Conservation (phyloP, 2,888 invertebrate genomes). For the Eueremaeus valkanovi region DNA sequence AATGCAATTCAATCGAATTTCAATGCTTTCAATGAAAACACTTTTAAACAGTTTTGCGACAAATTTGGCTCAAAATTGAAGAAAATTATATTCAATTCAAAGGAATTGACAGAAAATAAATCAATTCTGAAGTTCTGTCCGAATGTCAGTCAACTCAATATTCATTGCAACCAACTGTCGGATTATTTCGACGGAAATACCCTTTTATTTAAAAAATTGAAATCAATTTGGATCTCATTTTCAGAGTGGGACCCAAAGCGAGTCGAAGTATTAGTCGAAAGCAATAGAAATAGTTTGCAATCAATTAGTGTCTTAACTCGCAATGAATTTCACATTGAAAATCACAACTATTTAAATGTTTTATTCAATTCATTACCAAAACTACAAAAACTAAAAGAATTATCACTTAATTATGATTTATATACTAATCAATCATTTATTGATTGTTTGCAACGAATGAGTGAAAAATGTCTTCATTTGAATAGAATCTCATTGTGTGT, state of each 20-base stretch:
- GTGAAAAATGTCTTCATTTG: too few relatives aligned
- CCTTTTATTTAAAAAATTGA: neutral
- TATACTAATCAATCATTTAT: too few relatives aligned
- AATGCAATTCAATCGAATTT: neutral
- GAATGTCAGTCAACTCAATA: neutral
- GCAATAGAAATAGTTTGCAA: too few relatives aligned
- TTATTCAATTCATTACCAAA: too few relatives aligned
- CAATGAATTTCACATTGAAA: neutral
- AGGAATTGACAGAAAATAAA: neutral
- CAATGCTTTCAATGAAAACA: neutral
- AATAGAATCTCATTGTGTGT: too few relatives aligned
- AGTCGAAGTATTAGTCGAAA: too few relatives aligned
- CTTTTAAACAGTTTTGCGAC: neutral
- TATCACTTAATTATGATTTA: too few relatives aligned
- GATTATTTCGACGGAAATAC: neutral
- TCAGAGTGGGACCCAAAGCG: too few relatives aligned
- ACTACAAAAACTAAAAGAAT: too few relatives aligned
- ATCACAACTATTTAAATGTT: neutral
- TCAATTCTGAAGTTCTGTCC: neutral
- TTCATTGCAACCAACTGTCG: too few relatives aligned
- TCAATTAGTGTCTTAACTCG: neutral
- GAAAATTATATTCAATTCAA: too few relatives aligned
- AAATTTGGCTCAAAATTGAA: neutral
- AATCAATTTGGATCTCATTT: neutral
- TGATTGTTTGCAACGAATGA: too few relatives aligned